These are phyloP conservation scores for Oncorhynchus mykiss DNA, from an alignment of 2,113 vertebrate genomes.

Conservation along the genomic window DNA sequence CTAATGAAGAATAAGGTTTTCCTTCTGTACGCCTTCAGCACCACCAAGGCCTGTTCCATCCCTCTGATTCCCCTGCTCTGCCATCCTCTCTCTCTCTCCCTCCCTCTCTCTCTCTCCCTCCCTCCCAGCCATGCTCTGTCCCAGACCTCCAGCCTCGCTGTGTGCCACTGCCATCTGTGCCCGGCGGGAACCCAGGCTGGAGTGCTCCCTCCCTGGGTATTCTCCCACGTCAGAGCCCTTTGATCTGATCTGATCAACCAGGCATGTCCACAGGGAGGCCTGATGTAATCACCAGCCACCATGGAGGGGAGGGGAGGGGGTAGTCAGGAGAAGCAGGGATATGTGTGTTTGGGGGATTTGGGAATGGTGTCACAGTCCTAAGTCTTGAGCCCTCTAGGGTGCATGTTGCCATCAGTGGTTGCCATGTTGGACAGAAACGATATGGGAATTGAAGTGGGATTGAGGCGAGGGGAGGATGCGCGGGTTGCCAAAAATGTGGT, in stretches of 20 bases:
- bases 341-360: not conserved
- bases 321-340: not conserved
- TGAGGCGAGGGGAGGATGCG: slow-evolving; percentile 38
- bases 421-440: slow-evolving; percentile 27
- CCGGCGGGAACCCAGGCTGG: slow-evolving; percentile 40
- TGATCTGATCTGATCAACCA: slow-evolving; percentile 52
- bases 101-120: slow-evolving; percentile 21
- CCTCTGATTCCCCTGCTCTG: slow-evolving; percentile 35
- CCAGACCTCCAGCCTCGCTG: slow-evolving; percentile 42
- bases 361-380: not conserved
- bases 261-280: slow-evolving; percentile 30
- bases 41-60: not conserved
- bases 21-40: not conserved
- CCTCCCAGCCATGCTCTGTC: slow-evolving; percentile 29
- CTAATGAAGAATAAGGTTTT: no score
- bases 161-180: slow-evolving; percentile 53
- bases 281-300: slow-evolving; percentile 19
- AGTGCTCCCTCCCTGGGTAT: slow-evolving; percentile 44
- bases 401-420: slow-evolving; percentile 18
- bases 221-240: slow-evolving; percentile 48
- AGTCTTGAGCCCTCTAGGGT: not conserved
- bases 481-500: slow-evolving; percentile 48
- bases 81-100: slow-evolving; percentile 21
- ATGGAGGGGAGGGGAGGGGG: not conserved
- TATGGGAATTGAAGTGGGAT: slow-evolving; percentile 31